Evolutionary conservation across 2,797 vertebrate genomes (phyloP).

Genomic region (Macropus fuliginosus): DNA sequence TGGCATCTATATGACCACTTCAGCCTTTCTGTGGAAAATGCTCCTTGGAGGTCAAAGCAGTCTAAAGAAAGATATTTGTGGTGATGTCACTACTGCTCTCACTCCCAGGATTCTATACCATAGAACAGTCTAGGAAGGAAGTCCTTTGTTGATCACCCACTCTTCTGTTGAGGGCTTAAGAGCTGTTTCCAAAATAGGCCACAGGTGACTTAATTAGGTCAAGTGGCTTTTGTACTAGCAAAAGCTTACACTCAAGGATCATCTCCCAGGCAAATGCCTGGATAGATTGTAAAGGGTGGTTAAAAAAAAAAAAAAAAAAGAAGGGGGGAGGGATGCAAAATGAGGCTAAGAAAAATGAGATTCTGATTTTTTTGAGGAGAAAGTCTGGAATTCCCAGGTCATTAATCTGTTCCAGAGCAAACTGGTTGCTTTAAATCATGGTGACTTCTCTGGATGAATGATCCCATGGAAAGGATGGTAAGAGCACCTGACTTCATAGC

Average conservation of each 20-base stretch:
- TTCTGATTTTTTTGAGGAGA: background rate
- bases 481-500: background rate
- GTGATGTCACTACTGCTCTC: fast-evolving
- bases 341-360: background rate
- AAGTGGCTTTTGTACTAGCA: slow-evolving; percentile 55
- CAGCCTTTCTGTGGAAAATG: background rate
- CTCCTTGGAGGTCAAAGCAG: slow-evolving; percentile 15
- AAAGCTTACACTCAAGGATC: slow-evolving; percentile 54
- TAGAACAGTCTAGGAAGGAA: fast-evolving
- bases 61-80: fast-evolving
- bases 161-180: slow-evolving; percentile 25
- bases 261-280: slow-evolving; percentile 57
- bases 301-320: background rate
- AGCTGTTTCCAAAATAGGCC: background rate
- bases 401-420: background rate
- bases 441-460: background rate
- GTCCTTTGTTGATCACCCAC: background rate
- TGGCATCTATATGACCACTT: background rate
- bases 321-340: background rate
- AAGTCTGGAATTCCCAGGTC: background rate
- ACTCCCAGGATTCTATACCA: fast-evolving
- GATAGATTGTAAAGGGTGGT: slow-evolving; percentile 41
- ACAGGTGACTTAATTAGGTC: slow-evolving; percentile 82
- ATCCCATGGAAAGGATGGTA: background rate
- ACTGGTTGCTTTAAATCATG: background rate